phyloP scores from a whole-genome alignment of 2,888 invertebrate species.

The Ophraella communa region DNA sequence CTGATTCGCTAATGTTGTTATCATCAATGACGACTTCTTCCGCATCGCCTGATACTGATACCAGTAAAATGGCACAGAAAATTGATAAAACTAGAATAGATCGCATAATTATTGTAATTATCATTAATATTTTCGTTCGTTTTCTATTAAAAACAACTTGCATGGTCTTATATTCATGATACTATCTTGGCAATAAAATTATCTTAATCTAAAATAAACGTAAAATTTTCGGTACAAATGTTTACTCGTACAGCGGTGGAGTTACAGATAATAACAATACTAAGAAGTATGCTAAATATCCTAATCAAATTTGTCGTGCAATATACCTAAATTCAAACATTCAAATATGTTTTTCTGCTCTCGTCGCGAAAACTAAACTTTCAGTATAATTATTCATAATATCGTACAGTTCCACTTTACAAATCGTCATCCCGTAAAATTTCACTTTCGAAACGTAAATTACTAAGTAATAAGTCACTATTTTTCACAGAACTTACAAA shows the following conservation, averaged over 20 bases:
- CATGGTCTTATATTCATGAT: conserved; percentile 1
- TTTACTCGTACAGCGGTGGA: not conserved
- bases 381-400: too few relatives aligned
- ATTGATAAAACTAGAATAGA: not conserved
- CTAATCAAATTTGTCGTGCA: too few relatives aligned
- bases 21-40: not conserved
- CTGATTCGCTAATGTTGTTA: not conserved
- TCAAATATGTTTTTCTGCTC: too few relatives aligned
- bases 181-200: not conserved
- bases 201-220: conserved; percentile 1
- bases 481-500: too few relatives aligned
- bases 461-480: too few relatives aligned
- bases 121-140: not conserved
- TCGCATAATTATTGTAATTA: not conserved
- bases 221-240: not conserved
- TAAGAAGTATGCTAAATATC: too few relatives aligned
- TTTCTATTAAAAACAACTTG: not conserved
- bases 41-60: not conserved
- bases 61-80: not conserved
- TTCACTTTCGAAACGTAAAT: too few relatives aligned
- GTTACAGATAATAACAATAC: not conserved
- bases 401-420: too few relatives aligned
- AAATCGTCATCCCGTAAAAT: too few relatives aligned
- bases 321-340: too few relatives aligned
- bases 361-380: too few relatives aligned